Conservation (phyloP, 2,113 vertebrate genomes). For the Malurus elegans region DNA sequence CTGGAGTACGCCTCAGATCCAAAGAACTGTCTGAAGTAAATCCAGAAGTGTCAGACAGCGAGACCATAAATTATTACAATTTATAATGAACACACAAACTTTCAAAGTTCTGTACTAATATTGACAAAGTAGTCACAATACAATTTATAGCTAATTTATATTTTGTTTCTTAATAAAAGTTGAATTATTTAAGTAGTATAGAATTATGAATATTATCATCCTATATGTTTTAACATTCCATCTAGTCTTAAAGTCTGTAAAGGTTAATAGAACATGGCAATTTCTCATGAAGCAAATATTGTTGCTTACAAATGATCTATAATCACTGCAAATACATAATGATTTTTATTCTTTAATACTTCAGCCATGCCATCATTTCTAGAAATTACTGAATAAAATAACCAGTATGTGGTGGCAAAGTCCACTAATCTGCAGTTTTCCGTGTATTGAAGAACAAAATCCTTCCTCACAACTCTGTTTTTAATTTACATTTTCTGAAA, state of each 20-base stretch:
- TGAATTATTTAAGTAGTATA: constrained; percentile 7
- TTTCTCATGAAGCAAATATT: background rate
- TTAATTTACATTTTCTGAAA: constrained; percentile 54
- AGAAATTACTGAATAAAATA: background rate
- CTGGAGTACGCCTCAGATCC: background rate
- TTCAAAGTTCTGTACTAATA: background rate
- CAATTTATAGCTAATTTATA: background rate
- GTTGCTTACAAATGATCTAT: background rate
- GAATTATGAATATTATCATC: background rate
- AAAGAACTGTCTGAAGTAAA: background rate
- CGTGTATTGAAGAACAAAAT: background rate
- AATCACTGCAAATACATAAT: background rate
- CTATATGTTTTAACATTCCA: background rate
- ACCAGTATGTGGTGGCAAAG: background rate
- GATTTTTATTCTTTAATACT: background rate
- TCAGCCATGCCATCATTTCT: background rate
- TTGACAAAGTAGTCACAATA: background rate
- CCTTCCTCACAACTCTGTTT: background rate
- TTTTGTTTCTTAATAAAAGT: background rate
- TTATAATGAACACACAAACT: background rate
- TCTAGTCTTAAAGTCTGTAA: background rate
- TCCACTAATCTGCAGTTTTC: background rate
- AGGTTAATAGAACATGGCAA: background rate
- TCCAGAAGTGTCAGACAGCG: background rate
- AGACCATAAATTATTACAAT: background rate